A percentile compares a stretch with the other conserved stretches of the same genome.
These are phyloP conservation scores for Rhyacichthys aspro DNA, from an alignment of 2,797 vertebrate genomes.

Conservation along the genomic window DNA sequence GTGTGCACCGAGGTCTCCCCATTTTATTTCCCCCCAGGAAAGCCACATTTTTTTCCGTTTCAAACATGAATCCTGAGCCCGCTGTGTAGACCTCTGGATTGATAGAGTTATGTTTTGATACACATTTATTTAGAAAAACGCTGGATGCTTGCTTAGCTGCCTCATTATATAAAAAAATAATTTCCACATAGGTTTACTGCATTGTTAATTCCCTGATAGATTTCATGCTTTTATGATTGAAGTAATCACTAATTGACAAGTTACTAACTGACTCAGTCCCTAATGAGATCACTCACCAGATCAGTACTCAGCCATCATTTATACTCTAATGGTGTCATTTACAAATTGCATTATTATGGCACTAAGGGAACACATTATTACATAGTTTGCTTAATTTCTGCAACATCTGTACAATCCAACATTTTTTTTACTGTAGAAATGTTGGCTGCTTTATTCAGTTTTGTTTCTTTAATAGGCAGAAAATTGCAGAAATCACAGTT, in stretches of 20 bases:
- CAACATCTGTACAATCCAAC: no score
- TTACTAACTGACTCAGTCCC: slow-evolving; percentile 5
- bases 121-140: background rate
- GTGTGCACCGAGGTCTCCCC: slow-evolving; percentile 12
- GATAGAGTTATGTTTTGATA: background rate
- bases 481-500: no score
- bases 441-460: no score
- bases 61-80: slow-evolving; percentile 10
- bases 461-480: no score
- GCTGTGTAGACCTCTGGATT: slow-evolving; percentile 14
- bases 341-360: no score
- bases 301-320: background rate
- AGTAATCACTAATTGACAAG: background rate
- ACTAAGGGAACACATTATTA: no score
- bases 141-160: no score
- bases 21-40: slow-evolving; percentile 15
- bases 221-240: background rate
- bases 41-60: slow-evolving; percentile 8
- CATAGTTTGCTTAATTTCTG: no score
- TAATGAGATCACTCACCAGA: background rate
- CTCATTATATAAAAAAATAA: background rate
- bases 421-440: no score
- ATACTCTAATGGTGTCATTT: background rate
- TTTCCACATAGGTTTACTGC: background rate
- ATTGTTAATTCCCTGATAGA: background rate